Evolutionary conservation across 2,797 vertebrate genomes (phyloP), one percentile per base, ranked within the genome.

Genomic region (Chromis chromis): DNA sequence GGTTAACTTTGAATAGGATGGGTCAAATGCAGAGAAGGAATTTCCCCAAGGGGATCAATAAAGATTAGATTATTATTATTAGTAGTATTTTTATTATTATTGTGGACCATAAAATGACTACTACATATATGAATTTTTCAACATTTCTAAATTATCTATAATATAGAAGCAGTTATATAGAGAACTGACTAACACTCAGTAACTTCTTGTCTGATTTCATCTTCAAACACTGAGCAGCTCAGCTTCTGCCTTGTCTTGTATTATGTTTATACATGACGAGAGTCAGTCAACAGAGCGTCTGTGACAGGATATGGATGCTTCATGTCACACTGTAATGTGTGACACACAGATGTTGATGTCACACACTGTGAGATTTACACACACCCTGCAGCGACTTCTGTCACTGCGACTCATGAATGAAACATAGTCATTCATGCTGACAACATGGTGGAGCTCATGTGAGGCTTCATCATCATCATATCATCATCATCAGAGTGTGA

Each of bases 341-440:
- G 36, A 62, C 55, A 44, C 60, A 46, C 65, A 69, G 53, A 82
- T 75, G 70, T 63, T 31, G 24, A 36, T 71, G 62, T 70, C 33
- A 11, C 57, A 59, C 6, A 25, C 65, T 55, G 74, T 66, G 31
- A 70, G 40, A 28, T 36, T 11, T 24, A 21, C 66, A 65, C 57
- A 52, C 42, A 48, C 28, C 25, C 46, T 14, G 2, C 59, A 36
- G 46, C 28, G 39, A 65, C 54, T 56, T 67, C 39, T 53, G 70
- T 65, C 58, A 59, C 11, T 17, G 50, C 67, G 70, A 79, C 28
- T 74, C 60, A 54, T 76, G 67, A 82, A 72, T 82, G 48, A 72
- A 77, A 62, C 31, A 22, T 65, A 65, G 65, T 63, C 65, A 75
- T 74, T 61, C 53, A 65, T 22, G 2, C 44, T 7, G 17, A 33